phyloP scores from a whole-genome alignment of 2,888 invertebrate species.

The Fragum fragum region DNA sequence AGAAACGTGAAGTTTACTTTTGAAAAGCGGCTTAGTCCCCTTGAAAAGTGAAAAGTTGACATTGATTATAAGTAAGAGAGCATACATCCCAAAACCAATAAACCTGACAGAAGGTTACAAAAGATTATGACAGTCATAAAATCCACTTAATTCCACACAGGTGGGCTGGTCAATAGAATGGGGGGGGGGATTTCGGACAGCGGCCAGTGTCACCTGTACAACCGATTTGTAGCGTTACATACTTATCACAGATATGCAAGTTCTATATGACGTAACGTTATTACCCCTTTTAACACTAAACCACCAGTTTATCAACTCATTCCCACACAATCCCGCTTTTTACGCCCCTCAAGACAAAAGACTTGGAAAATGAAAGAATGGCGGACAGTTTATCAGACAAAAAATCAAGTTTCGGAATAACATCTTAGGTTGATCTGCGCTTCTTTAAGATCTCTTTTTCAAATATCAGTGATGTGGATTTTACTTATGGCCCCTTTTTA shows the following conservation, averaged over 20 bases:
- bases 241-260: slow-evolving; percentile 30
- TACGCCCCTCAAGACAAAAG: too few relatives aligned
- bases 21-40: not conserved
- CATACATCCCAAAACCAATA: slow-evolving; percentile 11
- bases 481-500: too few relatives aligned
- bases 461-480: too few relatives aligned
- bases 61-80: slow-evolving; percentile 4
- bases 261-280: slow-evolving; percentile 10
- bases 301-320: too few relatives aligned
- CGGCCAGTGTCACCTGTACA: slow-evolving; percentile 29
- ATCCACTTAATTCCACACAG: slow-evolving; percentile 38
- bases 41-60: slow-evolving; percentile 3
- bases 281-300: too few relatives aligned
- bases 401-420: too few relatives aligned
- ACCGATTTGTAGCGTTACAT: slow-evolving; percentile 13
- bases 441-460: too few relatives aligned
- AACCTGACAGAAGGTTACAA: slow-evolving; percentile 13
- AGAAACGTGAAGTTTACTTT: not conserved
- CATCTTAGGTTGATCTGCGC: too few relatives aligned
- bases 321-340: too few relatives aligned
- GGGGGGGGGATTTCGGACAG: slow-evolving; percentile 2
- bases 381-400: too few relatives aligned
- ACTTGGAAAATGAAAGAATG: too few relatives aligned
- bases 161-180: slow-evolving; percentile 32
- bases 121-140: slow-evolving; percentile 25